phyloP scores from a whole-genome alignment of 2,113 vertebrate genomes.

The Platichthys flesus region DNA sequence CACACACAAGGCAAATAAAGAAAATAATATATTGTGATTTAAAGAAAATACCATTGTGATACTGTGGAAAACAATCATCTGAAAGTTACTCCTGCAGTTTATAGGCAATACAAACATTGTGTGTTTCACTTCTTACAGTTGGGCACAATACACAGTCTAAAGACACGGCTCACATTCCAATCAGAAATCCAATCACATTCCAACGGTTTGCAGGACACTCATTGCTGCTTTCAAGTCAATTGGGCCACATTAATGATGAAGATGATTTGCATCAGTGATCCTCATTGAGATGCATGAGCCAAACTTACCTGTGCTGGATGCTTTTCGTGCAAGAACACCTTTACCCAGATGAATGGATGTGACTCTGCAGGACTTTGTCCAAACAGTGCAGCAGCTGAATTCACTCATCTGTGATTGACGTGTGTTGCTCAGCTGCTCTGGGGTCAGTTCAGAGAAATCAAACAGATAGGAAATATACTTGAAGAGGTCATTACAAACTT shows the following conservation, averaged over 20 bases:
- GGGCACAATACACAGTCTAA: constrained; percentile 1
- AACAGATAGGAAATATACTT: not conserved
- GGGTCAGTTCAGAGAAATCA: constrained; percentile 2
- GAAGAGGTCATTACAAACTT: not conserved
- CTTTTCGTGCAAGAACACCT: not conserved
- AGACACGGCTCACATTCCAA: not conserved
- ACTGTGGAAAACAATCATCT: too few species aligned
- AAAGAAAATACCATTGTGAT: too few species aligned
- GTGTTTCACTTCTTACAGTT: not conserved
- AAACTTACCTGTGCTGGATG: constrained; percentile 13
- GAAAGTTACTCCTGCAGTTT: too few species aligned
- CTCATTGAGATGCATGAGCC: constrained; percentile 27
- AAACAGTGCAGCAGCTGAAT: constrained; percentile 20
- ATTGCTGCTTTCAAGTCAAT: constrained; percentile 3
- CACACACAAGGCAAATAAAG: too few species aligned
- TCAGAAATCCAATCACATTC: constrained; percentile 34
- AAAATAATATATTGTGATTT: not conserved
- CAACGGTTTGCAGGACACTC: constrained; percentile 11
- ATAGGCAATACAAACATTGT: not conserved
- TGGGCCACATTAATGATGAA: not conserved
- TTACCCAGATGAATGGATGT: not conserved
- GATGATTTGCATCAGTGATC: constrained; percentile 48
- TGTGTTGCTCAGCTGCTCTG: not conserved
- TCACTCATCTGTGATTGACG: constrained; percentile 35
- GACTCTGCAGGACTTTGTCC: not conserved